These are phyloP conservation scores for Wiebesia pumilae DNA, from an alignment of 1,140 invertebrate genomes.

Conservation along the genomic window DNA sequence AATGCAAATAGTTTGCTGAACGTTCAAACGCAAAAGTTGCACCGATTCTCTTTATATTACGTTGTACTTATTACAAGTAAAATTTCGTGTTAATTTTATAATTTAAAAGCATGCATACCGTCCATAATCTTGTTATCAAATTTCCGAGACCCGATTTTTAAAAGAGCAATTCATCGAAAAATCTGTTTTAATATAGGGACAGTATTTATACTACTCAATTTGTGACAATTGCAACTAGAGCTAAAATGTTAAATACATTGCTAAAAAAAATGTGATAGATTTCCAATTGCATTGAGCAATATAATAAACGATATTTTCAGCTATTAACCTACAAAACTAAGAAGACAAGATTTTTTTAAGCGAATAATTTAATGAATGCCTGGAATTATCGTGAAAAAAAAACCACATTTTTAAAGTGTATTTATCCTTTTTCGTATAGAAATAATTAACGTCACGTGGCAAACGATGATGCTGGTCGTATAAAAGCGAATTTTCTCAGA, in stretches of 20 bases:
- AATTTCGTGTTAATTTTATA: slow-evolving; percentile 30
- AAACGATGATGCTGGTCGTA: neutral
- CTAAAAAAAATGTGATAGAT: neutral
- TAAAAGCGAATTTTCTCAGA: neutral
- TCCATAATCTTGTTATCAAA: slow-evolving; percentile 29
- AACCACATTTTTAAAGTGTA: neutral
- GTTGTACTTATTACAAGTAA: slow-evolving; percentile 38
- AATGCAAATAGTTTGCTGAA: slow-evolving; percentile 7
- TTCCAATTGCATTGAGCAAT: neutral
- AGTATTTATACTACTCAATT: neutral
- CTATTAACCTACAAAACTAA: too few relatives aligned
- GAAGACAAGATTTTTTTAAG: too few relatives aligned
- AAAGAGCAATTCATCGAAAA: neutral
- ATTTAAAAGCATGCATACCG: slow-evolving; percentile 30
- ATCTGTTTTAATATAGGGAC: neutral
- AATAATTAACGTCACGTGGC: neutral
- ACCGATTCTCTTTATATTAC: neutral
- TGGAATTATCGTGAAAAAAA: neutral
- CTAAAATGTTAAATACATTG: neutral
- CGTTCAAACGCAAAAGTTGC: neutral
- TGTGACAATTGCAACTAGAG: neutral
- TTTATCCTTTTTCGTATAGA: neutral
- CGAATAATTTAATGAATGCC: too few relatives aligned
- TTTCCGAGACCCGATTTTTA: neutral
- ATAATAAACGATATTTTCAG: neutral